Percentiles rank a stretch among this genome's conserved stretches.
Evolutionary conservation across 2,113 vertebrate species (phyloP).

Genomic region (Alaudala cheleensis): DNA sequence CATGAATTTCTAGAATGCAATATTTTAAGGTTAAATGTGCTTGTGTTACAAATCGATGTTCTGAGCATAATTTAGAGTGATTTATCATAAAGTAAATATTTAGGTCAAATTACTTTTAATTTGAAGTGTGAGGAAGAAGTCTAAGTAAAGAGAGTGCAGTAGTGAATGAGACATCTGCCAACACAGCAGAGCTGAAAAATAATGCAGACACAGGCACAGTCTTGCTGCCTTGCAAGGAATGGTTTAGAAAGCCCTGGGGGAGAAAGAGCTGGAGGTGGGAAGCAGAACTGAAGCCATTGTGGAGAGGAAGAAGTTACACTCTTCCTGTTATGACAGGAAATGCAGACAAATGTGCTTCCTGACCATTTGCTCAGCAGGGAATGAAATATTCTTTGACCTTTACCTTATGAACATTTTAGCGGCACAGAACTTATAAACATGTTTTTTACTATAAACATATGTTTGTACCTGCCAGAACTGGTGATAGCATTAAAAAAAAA

Average conservation of each 20-base stretch:
- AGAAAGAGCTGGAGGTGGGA: constrained; percentile 88
- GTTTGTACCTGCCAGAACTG: constrained; percentile 52
- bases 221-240: constrained; percentile 78
- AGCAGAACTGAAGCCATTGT: constrained; percentile 98
- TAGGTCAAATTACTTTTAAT: constrained; percentile 72
- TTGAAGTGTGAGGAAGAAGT: constrained; percentile 58
- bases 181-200: constrained; percentile 63
- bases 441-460: constrained; percentile 71
- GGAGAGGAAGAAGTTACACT: constrained; percentile 98
- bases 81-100: constrained; percentile 65
- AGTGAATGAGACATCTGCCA: constrained; percentile 67
- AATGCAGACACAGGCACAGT: constrained; percentile 35
- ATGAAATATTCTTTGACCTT: constrained; percentile 85
- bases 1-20: background rate
- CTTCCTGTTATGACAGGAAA: constrained; percentile 99
- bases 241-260: constrained; percentile 84
- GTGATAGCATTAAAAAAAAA: background rate
- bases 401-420: constrained; percentile 77
- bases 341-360: constrained; percentile 99
- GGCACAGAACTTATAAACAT: constrained; percentile 78
- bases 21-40: constrained; percentile 3
- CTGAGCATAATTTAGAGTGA: constrained; percentile 46
- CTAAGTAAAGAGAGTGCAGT: constrained; percentile 36
- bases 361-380: constrained; percentile 86
- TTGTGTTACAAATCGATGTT: constrained; percentile 39